These are phyloP conservation scores for Tryphoninae sp. DNA, from an alignment of 2,888 invertebrate species.

Conservation along the genomic window DNA sequence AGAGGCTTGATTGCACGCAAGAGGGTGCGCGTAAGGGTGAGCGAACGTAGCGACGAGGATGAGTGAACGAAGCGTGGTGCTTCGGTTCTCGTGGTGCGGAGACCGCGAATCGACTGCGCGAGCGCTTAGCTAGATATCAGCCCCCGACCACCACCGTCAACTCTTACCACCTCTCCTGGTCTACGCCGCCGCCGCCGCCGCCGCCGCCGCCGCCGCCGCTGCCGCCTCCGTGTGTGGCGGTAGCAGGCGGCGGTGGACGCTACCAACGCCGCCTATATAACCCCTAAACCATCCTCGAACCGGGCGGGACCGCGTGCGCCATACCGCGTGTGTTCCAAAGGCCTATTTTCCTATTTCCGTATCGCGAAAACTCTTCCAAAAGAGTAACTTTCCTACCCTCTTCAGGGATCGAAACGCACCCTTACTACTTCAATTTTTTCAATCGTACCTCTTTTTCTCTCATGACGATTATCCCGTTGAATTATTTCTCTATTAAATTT, in stretches of 20 bases:
- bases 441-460: not conserved
- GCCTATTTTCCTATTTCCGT: no score
- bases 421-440: no score
- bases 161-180: slow-evolving; percentile 72
- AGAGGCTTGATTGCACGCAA: slow-evolving; percentile 31
- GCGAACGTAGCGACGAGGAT: slow-evolving; percentile 52
- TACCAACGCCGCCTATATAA: slow-evolving; percentile 55
- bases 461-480: no score
- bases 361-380: no score
- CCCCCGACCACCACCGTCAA: slow-evolving; percentile 72
- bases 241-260: slow-evolving; percentile 54
- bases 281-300: slow-evolving; percentile 56
- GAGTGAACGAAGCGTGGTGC: slow-evolving; percentile 66
- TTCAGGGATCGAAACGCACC: no score
- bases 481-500: no score
- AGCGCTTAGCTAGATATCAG: slow-evolving; percentile 78
- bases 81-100: slow-evolving; percentile 73
- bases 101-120: slow-evolving; percentile 78
- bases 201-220: slow-evolving; percentile 55
- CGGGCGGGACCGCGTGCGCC: slow-evolving; percentile 61
- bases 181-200: slow-evolving; percentile 23
- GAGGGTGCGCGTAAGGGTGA: slow-evolving; percentile 42
- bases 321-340: slow-evolving; percentile 12
- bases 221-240: slow-evolving; percentile 59
- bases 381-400: no score